A percentile compares a stretch with the other conserved stretches of the same genome.
Evolutionary conservation across 2,888 invertebrate species (phyloP).

Genomic region (Drosophila birchii): DNA sequence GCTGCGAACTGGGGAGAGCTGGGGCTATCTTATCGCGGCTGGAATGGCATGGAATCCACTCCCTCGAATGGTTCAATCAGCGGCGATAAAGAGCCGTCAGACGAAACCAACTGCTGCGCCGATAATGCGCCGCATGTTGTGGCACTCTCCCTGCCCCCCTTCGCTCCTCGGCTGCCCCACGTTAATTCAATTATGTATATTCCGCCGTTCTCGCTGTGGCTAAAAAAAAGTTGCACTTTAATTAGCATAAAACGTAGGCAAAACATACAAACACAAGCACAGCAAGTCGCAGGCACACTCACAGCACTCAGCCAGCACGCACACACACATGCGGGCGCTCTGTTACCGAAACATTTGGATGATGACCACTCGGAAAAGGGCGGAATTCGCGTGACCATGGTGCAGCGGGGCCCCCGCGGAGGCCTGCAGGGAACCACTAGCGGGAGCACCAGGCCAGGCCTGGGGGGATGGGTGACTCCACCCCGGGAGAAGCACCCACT

Average conservation of each 20-base stretch:
- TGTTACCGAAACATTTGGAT: conserved; percentile 13
- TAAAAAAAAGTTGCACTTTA: conserved; percentile 69
- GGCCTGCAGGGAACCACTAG: conserved; percentile 8
- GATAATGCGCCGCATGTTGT: conserved; percentile 49
- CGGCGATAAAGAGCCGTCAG: conserved; percentile 59
- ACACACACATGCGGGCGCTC: conserved; percentile 43
- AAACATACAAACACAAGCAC: conserved; percentile 37
- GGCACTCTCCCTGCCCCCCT: conserved; percentile 3
- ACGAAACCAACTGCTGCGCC: conserved; percentile 49
- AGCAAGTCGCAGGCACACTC: conserved; percentile 4
- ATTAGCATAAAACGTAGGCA: conserved; percentile 70
- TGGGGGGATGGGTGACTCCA: conserved; percentile 29
- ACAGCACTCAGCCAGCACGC: conserved; percentile 16
- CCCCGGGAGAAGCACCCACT: conserved; percentile 42
- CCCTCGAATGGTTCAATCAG: conserved; percentile 55
- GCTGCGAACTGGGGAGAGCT: background rate
- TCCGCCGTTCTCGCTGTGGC: conserved; percentile 25
- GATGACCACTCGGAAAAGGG: conserved; percentile 49
- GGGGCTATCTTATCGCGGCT: conserved; percentile 33
- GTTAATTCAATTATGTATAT: conserved; percentile 67
- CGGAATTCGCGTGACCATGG: conserved; percentile 73
- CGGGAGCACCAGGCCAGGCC: conserved; percentile 1
- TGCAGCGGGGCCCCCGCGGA: conserved; percentile 5
- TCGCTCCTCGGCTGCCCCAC: conserved; percentile 8
- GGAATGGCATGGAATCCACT: conserved; percentile 30